phyloP scores from a whole-genome alignment of 2,797 vertebrate genomes.

The Falco columbarius region DNA sequence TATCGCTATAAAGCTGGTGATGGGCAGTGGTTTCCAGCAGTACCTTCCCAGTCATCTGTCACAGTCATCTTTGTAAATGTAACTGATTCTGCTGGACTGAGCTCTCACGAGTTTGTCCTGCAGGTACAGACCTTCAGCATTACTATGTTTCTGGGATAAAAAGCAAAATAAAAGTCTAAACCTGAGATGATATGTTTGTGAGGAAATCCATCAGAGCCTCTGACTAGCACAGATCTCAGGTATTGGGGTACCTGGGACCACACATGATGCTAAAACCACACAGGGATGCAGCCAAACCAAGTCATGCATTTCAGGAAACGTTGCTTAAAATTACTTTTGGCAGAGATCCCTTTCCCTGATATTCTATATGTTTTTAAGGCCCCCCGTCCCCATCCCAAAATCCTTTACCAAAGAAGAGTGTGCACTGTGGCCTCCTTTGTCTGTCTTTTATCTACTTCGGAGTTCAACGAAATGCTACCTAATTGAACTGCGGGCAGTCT shows the following conservation, averaged over 20 bases:
- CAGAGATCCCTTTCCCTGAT: not conserved
- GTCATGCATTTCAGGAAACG: not conserved
- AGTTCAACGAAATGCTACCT: not conserved
- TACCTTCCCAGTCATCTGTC: not conserved
- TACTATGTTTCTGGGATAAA: not conserved
- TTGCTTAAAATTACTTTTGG: not conserved
- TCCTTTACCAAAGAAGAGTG: not conserved
- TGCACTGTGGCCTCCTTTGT: not conserved
- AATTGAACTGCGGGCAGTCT: not conserved
- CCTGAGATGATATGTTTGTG: not conserved
- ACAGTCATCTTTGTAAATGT: not conserved
- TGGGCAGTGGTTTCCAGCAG: not conserved
- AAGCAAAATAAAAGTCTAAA: not conserved
- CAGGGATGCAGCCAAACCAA: not conserved
- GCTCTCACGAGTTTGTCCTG: not conserved
- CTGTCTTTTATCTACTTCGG: not conserved
- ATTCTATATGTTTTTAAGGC: not conserved
- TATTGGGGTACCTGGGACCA: not conserved
- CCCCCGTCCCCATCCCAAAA: too few species aligned
- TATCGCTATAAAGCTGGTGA: not conserved
- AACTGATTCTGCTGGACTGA: not conserved
- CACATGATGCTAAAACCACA: not conserved
- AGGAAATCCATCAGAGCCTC: not conserved
- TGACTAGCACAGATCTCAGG: not conserved
- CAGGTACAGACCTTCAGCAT: not conserved